phyloP scores from a whole-genome alignment of 1,140 invertebrate species.

The Gryon sp. region DNA sequence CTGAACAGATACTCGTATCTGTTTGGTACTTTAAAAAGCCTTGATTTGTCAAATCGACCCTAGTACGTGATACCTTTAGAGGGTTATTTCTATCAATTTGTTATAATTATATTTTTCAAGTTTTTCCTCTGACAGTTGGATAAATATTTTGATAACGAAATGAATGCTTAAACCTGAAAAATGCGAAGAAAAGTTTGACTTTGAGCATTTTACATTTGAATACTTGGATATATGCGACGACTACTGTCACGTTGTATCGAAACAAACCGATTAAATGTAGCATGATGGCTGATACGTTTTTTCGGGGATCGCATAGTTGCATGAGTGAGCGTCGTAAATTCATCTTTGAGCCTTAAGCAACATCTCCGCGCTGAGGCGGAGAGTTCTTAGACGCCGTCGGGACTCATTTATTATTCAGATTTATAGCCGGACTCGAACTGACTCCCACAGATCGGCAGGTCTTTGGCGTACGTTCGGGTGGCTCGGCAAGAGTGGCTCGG shows the following conservation, averaged over 20 bases:
- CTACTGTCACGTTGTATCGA: constrained; percentile 43
- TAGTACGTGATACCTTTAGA: too few relatives aligned
- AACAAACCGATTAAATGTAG: constrained; percentile 45
- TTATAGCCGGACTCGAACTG: constrained; percentile 78
- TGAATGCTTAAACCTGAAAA: too few relatives aligned
- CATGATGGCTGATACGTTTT: constrained; percentile 52
- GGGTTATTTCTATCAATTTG: too few relatives aligned
- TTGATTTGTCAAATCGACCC: too few relatives aligned
- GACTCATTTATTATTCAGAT: constrained; percentile 80
- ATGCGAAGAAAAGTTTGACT: too few relatives aligned
- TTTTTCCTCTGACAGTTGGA: too few relatives aligned
- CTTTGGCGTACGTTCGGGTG: constrained; percentile 69
- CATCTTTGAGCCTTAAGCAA: constrained; percentile 61
- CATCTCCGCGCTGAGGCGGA: constrained; percentile 70
- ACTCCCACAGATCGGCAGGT: constrained; percentile 79
- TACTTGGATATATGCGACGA: too few relatives aligned
- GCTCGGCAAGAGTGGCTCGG: constrained; percentile 55
- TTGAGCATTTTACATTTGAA: too few relatives aligned
- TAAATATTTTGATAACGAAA: too few relatives aligned
- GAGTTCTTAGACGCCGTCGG: constrained; percentile 79
- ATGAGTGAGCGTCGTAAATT: constrained; percentile 62
- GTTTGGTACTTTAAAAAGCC: too few relatives aligned
- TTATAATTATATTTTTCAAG: too few relatives aligned
- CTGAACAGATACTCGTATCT: too few relatives aligned
- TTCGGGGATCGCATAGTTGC: constrained; percentile 57